Conservation (phyloP, 2,888 invertebrate species). For the Mantis religiosa region DNA sequence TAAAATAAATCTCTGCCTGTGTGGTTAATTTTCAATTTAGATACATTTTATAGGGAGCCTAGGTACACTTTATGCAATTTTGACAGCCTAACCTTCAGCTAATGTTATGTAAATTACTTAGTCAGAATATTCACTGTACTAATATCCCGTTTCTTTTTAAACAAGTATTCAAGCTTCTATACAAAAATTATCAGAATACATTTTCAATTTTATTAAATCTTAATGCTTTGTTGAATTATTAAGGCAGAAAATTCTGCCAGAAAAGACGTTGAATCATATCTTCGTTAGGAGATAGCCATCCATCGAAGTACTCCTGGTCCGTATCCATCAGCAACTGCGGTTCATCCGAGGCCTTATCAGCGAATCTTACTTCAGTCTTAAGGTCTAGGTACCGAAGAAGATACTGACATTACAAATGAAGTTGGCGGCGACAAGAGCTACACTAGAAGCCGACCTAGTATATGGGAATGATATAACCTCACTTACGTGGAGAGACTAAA, state of each 20-base stretch:
- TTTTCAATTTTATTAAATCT: background rate
- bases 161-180: background rate
- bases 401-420: background rate
- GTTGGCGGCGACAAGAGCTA: background rate
- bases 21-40: too few relatives aligned
- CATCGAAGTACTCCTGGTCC: background rate
- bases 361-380: background rate
- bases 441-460: background rate
- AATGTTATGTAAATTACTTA: too few relatives aligned
- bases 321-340: background rate
- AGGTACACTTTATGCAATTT: too few relatives aligned
- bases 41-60: too few relatives aligned
- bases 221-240: background rate
- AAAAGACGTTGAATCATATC: background rate
- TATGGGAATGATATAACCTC: background rate
- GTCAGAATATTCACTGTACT: too few relatives aligned
- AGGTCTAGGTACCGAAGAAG: background rate
- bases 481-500: background rate
- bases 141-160: too few relatives aligned
- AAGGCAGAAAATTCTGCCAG: background rate
- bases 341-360: slow-evolving; percentile 12
- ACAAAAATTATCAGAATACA: background rate
- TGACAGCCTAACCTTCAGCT: too few relatives aligned
- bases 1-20: too few relatives aligned
- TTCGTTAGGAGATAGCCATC: background rate